Evolutionary conservation across 35 echinoderm and acorn worm genomes (phyloP).

Genomic region (Chiridota heheva): DNA sequence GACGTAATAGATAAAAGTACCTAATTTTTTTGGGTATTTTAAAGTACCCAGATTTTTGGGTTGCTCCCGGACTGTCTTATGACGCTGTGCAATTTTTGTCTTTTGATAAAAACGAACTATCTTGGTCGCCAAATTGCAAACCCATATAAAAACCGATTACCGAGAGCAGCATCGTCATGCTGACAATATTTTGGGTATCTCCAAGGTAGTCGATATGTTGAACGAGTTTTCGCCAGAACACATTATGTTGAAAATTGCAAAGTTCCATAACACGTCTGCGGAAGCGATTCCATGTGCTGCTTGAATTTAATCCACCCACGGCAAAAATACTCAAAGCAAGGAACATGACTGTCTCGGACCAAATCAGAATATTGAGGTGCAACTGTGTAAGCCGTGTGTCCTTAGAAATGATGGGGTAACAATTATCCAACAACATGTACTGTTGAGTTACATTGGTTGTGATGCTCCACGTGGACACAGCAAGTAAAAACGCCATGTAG

Average conservation of each 20-base stretch:
- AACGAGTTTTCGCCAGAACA: constrained; percentile 23
- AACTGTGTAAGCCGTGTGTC: neutral
- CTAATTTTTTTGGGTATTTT: too few species aligned
- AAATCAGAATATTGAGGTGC: constrained; percentile 20
- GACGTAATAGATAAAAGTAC: too few species aligned
- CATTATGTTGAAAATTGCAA: neutral
- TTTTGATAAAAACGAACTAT: neutral
- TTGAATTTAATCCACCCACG: constrained; percentile 24
- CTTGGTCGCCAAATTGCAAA: constrained; percentile 24
- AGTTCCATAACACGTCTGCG: neutral
- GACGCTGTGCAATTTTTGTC: too few species aligned
- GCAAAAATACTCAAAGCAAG: constrained; percentile 29
- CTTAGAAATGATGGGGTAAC: neutral
- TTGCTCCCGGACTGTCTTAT: too few species aligned
- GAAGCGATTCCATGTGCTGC: constrained; percentile 27
- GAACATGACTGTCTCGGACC: constrained; percentile 34
- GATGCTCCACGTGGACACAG: constrained; percentile 7
- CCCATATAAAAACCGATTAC: constrained; percentile 45
- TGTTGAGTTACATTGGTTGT: constrained; percentile 37
- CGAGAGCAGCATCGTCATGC: constrained; percentile 20
- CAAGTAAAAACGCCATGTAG: constrained; percentile 19
- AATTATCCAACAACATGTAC: constrained; percentile 1
- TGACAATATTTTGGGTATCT: constrained; percentile 6
- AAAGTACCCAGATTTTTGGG: too few species aligned
- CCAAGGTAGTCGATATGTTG: constrained; percentile 2